These are phyloP conservation scores for Melanotaenia parkinsoni DNA, from an alignment of 2,797 vertebrate genomes.

Conservation along the genomic window DNA sequence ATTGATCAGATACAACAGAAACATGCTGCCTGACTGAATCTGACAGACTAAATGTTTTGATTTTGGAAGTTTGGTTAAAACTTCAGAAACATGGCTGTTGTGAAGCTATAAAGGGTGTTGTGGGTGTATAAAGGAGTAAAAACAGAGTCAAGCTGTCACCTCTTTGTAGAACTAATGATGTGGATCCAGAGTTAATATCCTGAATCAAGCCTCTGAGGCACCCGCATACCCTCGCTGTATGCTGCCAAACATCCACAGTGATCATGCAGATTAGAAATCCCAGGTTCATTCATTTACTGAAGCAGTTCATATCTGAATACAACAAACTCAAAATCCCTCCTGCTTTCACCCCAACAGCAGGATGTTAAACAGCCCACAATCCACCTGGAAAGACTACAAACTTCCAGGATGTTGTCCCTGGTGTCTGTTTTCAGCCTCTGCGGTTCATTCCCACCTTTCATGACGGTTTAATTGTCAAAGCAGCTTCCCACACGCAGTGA, in stretches of 20 bases:
- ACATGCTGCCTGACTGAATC: too few relatives aligned
- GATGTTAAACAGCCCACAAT: neutral
- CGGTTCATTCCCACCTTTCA: neutral
- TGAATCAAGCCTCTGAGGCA: constrained; percentile 46
- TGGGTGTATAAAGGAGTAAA: neutral
- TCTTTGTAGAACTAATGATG: constrained; percentile 70
- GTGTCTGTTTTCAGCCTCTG: neutral
- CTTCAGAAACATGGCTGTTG: neutral
- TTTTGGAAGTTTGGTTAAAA: too few relatives aligned
- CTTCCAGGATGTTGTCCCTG: neutral
- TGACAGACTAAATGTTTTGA: too few relatives aligned
- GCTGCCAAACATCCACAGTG: constrained; percentile 21
- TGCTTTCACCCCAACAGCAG: constrained; percentile 7
- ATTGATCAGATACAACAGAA: too few relatives aligned
- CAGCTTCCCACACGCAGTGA: neutral
- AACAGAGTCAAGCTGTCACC: constrained; percentile 11
- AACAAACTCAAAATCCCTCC: constrained; percentile 12
- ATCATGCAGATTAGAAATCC: constrained; percentile 50
- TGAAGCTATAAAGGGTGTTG: too few relatives aligned
- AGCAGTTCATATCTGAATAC: constrained; percentile 13
- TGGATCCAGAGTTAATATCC: constrained; percentile 67
- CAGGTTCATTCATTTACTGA: constrained; percentile 46
- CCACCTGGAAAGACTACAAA: neutral
- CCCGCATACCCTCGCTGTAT: constrained; percentile 24
- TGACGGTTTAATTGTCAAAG: constrained; percentile 1